Conservation (phyloP, 2,888 invertebrate species). For the Brachyptera risi region DNA sequence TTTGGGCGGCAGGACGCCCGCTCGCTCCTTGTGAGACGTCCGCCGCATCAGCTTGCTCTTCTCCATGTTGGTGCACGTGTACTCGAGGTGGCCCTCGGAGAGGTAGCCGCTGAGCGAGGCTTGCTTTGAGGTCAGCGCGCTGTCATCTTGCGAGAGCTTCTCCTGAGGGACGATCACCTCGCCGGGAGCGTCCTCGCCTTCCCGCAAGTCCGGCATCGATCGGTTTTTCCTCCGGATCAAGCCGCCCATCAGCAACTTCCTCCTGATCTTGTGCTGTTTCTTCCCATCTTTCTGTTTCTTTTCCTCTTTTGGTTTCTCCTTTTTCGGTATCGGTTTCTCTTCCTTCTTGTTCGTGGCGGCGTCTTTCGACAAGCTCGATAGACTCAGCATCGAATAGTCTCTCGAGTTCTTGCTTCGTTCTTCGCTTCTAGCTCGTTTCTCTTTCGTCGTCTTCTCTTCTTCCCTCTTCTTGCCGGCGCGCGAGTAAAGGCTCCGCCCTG, state of each 20-base stretch:
- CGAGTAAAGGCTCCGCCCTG: constrained; percentile 43
- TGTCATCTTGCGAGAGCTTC: constrained; percentile 56
- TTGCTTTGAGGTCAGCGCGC: constrained; percentile 60
- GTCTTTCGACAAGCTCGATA: neutral
- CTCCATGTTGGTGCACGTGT: constrained; percentile 60
- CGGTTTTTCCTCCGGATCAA: constrained; percentile 82
- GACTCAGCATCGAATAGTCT: constrained; percentile 53
- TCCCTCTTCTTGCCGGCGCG: constrained; percentile 53
- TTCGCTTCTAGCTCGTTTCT: constrained; percentile 78
- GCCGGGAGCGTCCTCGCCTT: constrained; percentile 53
- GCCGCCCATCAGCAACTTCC: constrained; percentile 86
- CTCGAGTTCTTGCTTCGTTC: constrained; percentile 74
- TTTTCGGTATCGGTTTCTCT: constrained; percentile 24
- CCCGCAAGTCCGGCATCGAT: constrained; percentile 88
- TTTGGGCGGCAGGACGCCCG: constrained; percentile 76
- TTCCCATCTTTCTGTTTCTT: constrained; percentile 59
- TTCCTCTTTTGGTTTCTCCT: constrained; percentile 49
- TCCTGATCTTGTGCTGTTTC: constrained; percentile 85
- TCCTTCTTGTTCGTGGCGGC: constrained; percentile 47
- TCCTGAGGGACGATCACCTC: neutral
- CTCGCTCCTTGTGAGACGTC: constrained; percentile 78
- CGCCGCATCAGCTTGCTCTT: constrained; percentile 84
- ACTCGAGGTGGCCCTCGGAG: constrained; percentile 83
- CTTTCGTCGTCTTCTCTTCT: constrained; percentile 62
- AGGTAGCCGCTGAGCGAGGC: constrained; percentile 69